A percentile compares a stretch with the other conserved stretches of the same genome.
These are phyloP conservation scores for Trichoplax adhaerens DNA, from an alignment of 37 sponge, comb jelly and placozoan species.

Conservation along the genomic window DNA sequence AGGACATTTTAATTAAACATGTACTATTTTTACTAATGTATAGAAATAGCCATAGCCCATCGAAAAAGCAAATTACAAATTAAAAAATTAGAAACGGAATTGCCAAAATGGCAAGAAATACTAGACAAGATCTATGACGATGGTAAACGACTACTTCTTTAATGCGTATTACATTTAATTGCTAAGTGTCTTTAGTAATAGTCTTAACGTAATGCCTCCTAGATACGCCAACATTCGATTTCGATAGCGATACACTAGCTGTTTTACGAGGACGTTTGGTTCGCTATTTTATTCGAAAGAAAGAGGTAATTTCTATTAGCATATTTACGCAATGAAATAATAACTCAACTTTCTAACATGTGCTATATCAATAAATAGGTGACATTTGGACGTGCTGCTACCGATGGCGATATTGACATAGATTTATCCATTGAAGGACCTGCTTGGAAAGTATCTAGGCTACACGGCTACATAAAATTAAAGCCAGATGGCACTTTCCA, in stretches of 20 bases:
- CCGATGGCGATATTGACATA: slow-evolving; percentile 42
- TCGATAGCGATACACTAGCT: slow-evolving; percentile 49
- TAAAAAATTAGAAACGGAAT: slow-evolving; percentile 53
- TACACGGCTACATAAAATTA: slow-evolving; percentile 23
- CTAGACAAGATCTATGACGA: slow-evolving; percentile 9
- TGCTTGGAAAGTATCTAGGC: slow-evolving; percentile 62
- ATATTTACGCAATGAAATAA: no score
- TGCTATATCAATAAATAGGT: neutral
- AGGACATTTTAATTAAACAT: neutral
- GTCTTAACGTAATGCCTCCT: no score
- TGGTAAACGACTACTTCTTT: no score
- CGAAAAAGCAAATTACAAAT: slow-evolving; percentile 60
- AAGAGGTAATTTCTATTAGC: slow-evolving; percentile 7
- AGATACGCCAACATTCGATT: slow-evolving; percentile 8
- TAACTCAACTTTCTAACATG: no score
- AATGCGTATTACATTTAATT: no score
- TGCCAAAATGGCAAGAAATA: slow-evolving; percentile 44
- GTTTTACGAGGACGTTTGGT: slow-evolving; percentile 45
- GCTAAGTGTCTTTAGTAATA: no score
- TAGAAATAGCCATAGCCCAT: slow-evolving; percentile 45
- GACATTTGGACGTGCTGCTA: slow-evolving; percentile 52
- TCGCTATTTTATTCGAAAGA: slow-evolving; percentile 52
- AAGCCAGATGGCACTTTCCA: no score
- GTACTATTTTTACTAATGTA: neutral
- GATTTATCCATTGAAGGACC: slow-evolving; percentile 79